Conservation (phyloP, 2,888 invertebrate species). For the Eledone cirrhosa region DNA sequence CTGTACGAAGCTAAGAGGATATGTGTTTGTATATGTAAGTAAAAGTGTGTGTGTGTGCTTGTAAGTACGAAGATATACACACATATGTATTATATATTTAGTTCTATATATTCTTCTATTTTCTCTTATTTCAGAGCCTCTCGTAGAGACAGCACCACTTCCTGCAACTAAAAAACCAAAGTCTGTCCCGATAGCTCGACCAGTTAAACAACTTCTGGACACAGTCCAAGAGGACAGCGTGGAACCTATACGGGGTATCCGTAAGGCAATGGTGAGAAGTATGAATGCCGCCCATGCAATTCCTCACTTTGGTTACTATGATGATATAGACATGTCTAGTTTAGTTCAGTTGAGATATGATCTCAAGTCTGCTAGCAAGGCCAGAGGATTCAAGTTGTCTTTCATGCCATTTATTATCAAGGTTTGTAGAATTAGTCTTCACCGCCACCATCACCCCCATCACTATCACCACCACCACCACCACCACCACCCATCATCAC, state of each 20-base stretch:
- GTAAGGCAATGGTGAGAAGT: conserved; percentile 92
- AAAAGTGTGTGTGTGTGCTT: not conserved
- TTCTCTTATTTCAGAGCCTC: not conserved
- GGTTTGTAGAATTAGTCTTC: conserved; percentile 51
- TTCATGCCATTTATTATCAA: conserved; percentile 97
- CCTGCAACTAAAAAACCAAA: conserved; percentile 25
- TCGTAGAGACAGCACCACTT: not conserved
- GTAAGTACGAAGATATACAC: not conserved
- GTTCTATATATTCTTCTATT: not conserved
- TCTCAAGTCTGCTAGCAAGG: conserved; percentile 71
- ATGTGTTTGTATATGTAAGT: too few species aligned
- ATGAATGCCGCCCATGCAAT: conserved; percentile 84
- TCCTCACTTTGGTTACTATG: conserved; percentile 92
- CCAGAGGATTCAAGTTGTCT: conserved; percentile 79
- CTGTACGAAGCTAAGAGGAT: too few species aligned
- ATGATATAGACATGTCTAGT: conserved; percentile 85
- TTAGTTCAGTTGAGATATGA: conserved; percentile 77
- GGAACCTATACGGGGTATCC: conserved; percentile 81
- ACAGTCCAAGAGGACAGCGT: conserved; percentile 68
- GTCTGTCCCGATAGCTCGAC: conserved; percentile 33
- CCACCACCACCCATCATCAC: too few species aligned
- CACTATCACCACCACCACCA: too few species aligned
- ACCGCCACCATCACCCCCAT: too few species aligned
- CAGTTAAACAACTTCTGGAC: conserved; percentile 34
- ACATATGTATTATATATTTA: not conserved